A percentile compares a stretch with the other conserved stretches of the same genome.
phyloP scores from a whole-genome alignment of 2,113 vertebrate genomes.

The Pungitius pungitius region DNA sequence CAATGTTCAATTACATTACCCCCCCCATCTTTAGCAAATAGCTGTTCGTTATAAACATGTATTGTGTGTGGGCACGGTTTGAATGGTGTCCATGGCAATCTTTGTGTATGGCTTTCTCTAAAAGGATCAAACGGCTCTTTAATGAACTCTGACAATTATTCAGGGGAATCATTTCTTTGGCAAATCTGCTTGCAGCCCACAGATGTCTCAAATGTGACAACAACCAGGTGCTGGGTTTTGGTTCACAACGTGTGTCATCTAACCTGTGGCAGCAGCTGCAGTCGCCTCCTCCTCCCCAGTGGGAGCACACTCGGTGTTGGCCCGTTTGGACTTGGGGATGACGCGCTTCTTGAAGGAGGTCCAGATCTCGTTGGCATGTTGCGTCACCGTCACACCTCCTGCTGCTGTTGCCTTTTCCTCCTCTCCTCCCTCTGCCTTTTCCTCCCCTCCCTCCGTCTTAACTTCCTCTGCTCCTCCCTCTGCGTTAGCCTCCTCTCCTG shows the following conservation, averaged over 20 bases:
- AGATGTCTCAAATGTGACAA: not conserved
- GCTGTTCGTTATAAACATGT: too few relatives aligned
- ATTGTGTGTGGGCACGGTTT: too few relatives aligned
- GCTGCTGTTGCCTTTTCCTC: constrained; percentile 54
- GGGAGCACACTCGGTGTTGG: constrained; percentile 72
- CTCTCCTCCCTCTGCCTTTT: constrained; percentile 54
- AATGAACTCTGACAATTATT: not conserved
- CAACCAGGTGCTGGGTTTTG: not conserved
- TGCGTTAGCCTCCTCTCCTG: constrained; percentile 59
- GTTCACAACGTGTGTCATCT: constrained; percentile 18
- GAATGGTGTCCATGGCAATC: not conserved
- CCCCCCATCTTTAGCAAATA: too few relatives aligned
- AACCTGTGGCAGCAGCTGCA: constrained; percentile 54
- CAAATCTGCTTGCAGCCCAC: too few relatives aligned
- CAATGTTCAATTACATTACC: constrained; percentile 42
- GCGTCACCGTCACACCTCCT: constrained; percentile 74
- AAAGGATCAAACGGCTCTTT: not conserved
- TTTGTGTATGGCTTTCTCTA: not conserved
- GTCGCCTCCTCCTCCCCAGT: constrained; percentile 69
- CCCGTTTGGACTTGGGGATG: constrained; percentile 80
- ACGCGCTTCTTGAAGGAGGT: constrained; percentile 84
- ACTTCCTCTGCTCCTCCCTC: constrained; percentile 61
- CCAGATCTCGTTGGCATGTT: constrained; percentile 85
- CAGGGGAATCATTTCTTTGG: not conserved
- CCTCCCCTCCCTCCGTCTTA: constrained; percentile 64